Evolutionary conservation across 2,113 vertebrate genomes (phyloP).

Genomic region (Peromyscus polionotus): DNA sequence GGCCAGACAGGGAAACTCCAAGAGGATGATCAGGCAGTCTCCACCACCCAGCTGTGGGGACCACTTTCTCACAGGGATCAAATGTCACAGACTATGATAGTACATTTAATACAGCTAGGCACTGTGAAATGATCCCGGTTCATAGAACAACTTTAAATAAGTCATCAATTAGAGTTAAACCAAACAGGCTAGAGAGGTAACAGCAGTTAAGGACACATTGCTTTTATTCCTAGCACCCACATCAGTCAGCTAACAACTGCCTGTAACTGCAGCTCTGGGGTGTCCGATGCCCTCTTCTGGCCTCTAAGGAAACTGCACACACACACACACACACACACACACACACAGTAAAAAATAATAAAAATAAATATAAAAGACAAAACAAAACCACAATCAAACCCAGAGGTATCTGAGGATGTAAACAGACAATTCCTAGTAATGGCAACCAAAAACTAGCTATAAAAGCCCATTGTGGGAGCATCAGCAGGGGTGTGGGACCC

Average conservation of each 20-base stretch:
- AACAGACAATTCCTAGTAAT: background rate
- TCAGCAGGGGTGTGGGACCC: background rate
- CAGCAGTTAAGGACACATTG: background rate
- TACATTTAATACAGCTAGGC: too few species aligned
- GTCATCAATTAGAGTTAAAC: background rate
- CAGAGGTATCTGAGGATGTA: fast-evolving
- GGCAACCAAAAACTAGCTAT: too few species aligned
- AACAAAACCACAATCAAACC: background rate
- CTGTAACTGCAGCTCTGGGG: background rate
- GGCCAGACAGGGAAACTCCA: too few species aligned
- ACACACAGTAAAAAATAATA: background rate
- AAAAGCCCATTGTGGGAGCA: background rate
- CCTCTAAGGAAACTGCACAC: background rate
- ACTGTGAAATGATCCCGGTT: background rate
- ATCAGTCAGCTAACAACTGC: background rate
- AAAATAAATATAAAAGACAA: background rate
- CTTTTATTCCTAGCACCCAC: background rate
- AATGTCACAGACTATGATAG: fast-evolving
- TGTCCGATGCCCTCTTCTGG: too few species aligned
- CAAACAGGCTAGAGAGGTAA: too few species aligned
- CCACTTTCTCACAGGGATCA: background rate
- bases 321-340: background rate
- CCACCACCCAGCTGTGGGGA: fast-evolving
- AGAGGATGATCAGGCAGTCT: background rate
- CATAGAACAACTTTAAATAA: background rate